Percentiles rank a stretch among this genome's conserved stretches.
Evolutionary conservation across 1,140 invertebrate species (phyloP).

Genomic region (Drosophila sucinea): DNA sequence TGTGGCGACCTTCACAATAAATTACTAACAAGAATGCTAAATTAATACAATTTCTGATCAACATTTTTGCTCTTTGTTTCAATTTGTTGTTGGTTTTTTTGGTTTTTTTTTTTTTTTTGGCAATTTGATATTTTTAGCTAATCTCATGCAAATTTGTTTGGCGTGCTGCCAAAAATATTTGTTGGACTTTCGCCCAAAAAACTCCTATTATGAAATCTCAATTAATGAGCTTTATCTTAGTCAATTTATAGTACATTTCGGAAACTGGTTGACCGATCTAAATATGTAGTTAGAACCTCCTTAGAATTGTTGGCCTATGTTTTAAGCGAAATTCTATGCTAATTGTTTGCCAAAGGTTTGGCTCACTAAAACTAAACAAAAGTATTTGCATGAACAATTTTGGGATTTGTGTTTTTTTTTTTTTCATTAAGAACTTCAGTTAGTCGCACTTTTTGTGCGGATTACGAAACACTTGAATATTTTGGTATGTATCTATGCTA

Average conservation of each 20-base stretch:
- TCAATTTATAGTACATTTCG: neutral
- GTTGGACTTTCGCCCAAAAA: conserved; percentile 18
- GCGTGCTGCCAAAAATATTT: conserved; percentile 34
- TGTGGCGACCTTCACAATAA: neutral
- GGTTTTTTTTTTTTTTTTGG: neutral
- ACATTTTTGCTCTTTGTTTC: neutral
- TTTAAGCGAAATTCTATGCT: neutral
- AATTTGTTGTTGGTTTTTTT: neutral
- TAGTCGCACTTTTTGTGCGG: neutral
- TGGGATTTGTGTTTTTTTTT: conserved; percentile 10
- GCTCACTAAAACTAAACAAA: neutral
- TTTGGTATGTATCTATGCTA: neutral
- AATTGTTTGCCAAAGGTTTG: conserved; percentile 12
- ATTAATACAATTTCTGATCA: conserved; percentile 34
- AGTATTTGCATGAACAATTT: conserved; percentile 18
- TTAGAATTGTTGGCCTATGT: no score
- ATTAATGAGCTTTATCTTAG: neutral
- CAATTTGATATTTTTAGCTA: conserved; percentile 21
- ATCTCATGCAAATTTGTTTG: conserved; percentile 18
- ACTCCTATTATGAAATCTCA: neutral
- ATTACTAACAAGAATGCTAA: conserved; percentile 21
- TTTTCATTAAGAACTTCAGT: conserved; percentile 21
- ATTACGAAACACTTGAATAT: conserved; percentile 32
- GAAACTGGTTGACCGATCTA: conserved; percentile 17
- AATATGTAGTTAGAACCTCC: neutral